phyloP scores from a whole-genome alignment of 2,113 vertebrate species.

The Leucoraja erinaceus region DNA sequence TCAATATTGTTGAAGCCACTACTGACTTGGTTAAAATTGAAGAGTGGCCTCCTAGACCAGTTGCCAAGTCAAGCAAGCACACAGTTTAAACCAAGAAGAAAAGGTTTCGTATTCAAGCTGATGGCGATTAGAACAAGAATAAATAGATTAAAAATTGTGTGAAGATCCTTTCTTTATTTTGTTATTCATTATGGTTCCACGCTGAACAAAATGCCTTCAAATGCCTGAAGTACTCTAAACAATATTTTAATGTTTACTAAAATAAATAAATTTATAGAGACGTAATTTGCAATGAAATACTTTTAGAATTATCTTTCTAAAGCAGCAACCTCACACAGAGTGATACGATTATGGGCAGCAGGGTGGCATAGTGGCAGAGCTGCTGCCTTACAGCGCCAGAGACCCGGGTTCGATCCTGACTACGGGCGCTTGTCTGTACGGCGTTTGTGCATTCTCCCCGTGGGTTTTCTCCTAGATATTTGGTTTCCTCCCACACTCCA shows the following conservation, averaged over 20 bases:
- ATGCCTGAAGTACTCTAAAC: neutral
- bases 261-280: neutral
- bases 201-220: neutral
- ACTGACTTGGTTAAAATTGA: neutral
- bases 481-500: too few species aligned
- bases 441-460: too few species aligned
- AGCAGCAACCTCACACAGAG: too few species aligned
- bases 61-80: neutral
- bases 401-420: too few species aligned
- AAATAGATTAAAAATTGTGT: neutral
- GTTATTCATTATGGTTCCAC: neutral
- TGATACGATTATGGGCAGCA: too few species aligned
- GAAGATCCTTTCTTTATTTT: neutral
- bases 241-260: too few species aligned
- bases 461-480: too few species aligned
- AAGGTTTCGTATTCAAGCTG: neutral
- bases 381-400: too few species aligned
- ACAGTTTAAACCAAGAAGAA: too few species aligned
- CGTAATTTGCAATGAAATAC: neutral
- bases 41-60: neutral
- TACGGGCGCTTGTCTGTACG: too few species aligned
- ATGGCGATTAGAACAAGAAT: neutral
- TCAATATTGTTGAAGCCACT: neutral
- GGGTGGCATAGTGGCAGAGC: too few species aligned
- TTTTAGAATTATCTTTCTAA: too few species aligned